These are phyloP conservation scores for Artibeus jamaicensis DNA, from an alignment of 2,797 vertebrate species.

Conservation along the genomic window DNA sequence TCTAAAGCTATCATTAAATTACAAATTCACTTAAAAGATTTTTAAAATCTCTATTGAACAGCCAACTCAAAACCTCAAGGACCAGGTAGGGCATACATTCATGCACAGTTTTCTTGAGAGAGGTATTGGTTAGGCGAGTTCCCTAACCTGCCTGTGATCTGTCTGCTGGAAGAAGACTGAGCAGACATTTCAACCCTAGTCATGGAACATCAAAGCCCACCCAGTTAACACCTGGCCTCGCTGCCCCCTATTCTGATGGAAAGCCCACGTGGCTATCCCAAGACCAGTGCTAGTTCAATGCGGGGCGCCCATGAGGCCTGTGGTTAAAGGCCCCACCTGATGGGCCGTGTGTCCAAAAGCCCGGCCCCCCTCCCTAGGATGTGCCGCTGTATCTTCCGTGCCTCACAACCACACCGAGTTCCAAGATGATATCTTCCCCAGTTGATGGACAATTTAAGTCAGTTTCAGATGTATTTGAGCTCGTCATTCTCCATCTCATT, in stretches of 20 bases:
- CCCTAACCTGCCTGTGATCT: not conserved
- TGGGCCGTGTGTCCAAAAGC: accelerated
- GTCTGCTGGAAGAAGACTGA: not conserved
- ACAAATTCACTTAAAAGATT: not conserved
- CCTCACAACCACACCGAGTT: not conserved
- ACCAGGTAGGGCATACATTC: not conserved
- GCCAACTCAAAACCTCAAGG: not conserved
- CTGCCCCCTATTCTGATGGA: accelerated
- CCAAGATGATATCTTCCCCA: not conserved
- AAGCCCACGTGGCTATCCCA: not conserved
- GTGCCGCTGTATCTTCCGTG: not conserved
- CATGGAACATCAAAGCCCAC: not conserved
- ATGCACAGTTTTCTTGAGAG: not conserved
- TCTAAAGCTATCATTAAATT: not conserved
- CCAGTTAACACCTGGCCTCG: not conserved
- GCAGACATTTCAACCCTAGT: not conserved
- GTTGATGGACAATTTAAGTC: not conserved
- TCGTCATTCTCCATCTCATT: not conserved
- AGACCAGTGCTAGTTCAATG: not conserved
- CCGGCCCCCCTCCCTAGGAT: not conserved
- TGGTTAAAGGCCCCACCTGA: not conserved
- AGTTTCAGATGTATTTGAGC: not conserved
- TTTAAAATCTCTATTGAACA: not conserved
- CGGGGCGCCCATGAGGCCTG: not conserved
- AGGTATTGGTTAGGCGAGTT: too few relatives aligned